Evolutionary conservation across 2,113 vertebrate species (phyloP), one percentile per base, ranked within the genome.

Genomic region (Triplophysa tibetana): DNA sequence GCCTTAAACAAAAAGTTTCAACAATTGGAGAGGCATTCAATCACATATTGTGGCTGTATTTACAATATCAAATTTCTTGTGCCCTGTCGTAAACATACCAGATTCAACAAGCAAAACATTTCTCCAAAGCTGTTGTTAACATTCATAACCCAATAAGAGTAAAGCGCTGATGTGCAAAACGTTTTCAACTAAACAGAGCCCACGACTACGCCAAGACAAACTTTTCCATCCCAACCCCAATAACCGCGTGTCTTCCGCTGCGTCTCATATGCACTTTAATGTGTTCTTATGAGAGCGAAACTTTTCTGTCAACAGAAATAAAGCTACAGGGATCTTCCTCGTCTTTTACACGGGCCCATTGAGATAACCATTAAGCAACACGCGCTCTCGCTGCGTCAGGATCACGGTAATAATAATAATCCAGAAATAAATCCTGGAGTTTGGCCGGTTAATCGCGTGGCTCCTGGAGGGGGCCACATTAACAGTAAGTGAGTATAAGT

Each of bases 341-440:
- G 84, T 83, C 88, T 89, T 88, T 87, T 86, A 85, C 88, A 88
- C 84, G 89, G 90, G 91, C 91, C 92, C 90, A 87, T 41, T 85
- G 90, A 91, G 92, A 92, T 92, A 86, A 92, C 90, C 92, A 93
- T 94, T 94, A 93, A 93, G 87, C 92, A 92, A 94, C 90, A 91
- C 26, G 88, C 89, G 91, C 88, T 88, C 89, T 87, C 83, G 85
- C 79, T 74, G 82, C 63, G 85, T 81, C 86, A 69, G 82, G 73
- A 81, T 82, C 78, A 82, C 76, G 88, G 88, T 87, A 89, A 89
- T 90, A 91, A 80, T 80, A 92, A 84, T 81, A 84, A 69, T 52
- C 63, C 75, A 38, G 73, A 81, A 84, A 92, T 90, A 87, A 88
- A 83, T 88, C 82, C 85, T 90, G 88, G 90, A 90, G 89, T 91